These are phyloP conservation scores for Iguana delicatissima DNA, from an alignment of 2,797 vertebrate species.

Conservation along the genomic window DNA sequence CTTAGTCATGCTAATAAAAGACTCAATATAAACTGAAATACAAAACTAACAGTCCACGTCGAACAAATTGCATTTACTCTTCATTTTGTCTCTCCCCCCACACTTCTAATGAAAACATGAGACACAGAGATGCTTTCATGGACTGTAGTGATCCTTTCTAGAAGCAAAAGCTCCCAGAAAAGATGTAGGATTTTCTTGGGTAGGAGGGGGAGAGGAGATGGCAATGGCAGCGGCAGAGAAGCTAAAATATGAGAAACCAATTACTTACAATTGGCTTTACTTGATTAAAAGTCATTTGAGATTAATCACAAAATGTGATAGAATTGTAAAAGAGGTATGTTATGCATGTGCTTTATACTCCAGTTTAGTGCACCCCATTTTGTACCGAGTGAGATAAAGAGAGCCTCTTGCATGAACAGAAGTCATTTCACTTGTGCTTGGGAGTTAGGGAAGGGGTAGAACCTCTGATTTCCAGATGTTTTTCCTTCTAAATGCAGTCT, in stretches of 20 bases:
- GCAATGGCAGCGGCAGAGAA: not conserved
- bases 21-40: constrained; percentile 40
- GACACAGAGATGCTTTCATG: not conserved
- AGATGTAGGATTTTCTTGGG: too few relatives aligned
- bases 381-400: not conserved
- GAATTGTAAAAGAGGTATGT: not conserved
- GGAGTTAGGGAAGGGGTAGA: not conserved
- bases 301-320: not conserved
- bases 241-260: not conserved
- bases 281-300: not conserved
- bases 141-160: not conserved
- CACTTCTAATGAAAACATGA: not conserved
- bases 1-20: constrained; percentile 22
- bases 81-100: constrained; percentile 14
- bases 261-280: not conserved
- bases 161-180: not conserved
- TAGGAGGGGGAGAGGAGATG: not conserved
- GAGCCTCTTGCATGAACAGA: not conserved
- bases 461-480: not conserved
- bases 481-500: not conserved
- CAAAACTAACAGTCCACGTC: not conserved
- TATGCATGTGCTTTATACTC: not conserved
- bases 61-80: constrained; percentile 1
- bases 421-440: not conserved
- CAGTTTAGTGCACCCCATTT: not conserved